A percentile compares a stretch with the other conserved stretches of the same genome.
Conservation (phyloP, 2,113 vertebrate species). For the Ascaphus truei region DNA sequence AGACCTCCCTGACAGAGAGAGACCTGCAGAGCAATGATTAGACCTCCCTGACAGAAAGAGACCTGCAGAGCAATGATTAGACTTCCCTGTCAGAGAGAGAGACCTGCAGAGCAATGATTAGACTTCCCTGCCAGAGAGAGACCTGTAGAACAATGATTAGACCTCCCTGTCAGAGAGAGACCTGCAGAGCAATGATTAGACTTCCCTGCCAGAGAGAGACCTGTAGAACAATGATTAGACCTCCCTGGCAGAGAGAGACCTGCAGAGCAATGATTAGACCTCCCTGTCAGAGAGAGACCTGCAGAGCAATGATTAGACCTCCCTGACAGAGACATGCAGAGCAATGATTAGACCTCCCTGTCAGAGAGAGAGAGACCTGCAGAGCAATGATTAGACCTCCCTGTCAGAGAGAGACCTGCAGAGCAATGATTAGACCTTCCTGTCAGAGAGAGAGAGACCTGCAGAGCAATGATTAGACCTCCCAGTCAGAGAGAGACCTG, state of each 20-base stretch:
- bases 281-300: not conserved
- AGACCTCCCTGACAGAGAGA: not conserved
- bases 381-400: too few species aligned
- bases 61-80: not conserved
- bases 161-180: too few species aligned
- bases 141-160: too few species aligned
- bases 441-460: not conserved
- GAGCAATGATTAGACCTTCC: constrained; percentile 10
- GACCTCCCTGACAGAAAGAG: not conserved
- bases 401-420: not conserved
- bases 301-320: not conserved
- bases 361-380: too few species aligned
- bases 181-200: too few species aligned
- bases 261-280: not conserved
- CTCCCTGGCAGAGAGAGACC: not conserved
- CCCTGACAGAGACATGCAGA: too few species aligned
- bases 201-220: not conserved
- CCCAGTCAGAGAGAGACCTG: not conserved
- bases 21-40: constrained; percentile 16
- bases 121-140: not conserved
- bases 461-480: not conserved
- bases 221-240: constrained; percentile 14
- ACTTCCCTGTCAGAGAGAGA: not conserved
- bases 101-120: not conserved
- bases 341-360: too few species aligned